Evolutionary conservation across 2,113 vertebrate species (phyloP).

Genomic region (Aphelocoma coerulescens): DNA sequence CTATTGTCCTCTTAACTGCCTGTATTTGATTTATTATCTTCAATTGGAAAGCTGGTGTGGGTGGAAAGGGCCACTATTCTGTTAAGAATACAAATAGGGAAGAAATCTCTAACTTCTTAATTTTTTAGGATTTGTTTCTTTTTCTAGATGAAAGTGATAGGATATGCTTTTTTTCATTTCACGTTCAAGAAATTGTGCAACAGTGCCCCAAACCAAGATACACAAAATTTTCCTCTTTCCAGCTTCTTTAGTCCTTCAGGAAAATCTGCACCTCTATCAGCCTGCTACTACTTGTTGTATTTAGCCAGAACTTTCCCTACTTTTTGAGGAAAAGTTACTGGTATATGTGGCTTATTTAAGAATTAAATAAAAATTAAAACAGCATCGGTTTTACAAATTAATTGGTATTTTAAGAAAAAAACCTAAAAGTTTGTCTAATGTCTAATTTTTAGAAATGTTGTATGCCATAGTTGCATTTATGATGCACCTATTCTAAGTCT

Average conservation of each 20-base stretch:
- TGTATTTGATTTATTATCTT: background rate
- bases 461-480: background rate
- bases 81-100: background rate
- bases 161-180: background rate
- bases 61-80: background rate
- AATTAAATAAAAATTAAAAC: background rate
- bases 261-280: background rate
- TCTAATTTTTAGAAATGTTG: background rate
- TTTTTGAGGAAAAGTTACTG: background rate
- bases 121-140: background rate
- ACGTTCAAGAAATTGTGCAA: background rate
- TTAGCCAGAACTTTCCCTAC: background rate
- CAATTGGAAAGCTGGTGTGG: background rate
- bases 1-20: background rate
- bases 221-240: background rate
- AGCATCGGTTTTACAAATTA: background rate
- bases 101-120: background rate
- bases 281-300: background rate
- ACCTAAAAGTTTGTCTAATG: background rate
- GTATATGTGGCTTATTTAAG: background rate
- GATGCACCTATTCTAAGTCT: background rate
- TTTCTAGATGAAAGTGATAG: background rate
- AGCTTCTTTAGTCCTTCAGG: constrained; percentile 3
- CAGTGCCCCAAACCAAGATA: background rate
- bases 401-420: background rate